These are phyloP conservation scores for Patella caerulea DNA, from an alignment of 2,888 invertebrate genomes.

Conservation along the genomic window DNA sequence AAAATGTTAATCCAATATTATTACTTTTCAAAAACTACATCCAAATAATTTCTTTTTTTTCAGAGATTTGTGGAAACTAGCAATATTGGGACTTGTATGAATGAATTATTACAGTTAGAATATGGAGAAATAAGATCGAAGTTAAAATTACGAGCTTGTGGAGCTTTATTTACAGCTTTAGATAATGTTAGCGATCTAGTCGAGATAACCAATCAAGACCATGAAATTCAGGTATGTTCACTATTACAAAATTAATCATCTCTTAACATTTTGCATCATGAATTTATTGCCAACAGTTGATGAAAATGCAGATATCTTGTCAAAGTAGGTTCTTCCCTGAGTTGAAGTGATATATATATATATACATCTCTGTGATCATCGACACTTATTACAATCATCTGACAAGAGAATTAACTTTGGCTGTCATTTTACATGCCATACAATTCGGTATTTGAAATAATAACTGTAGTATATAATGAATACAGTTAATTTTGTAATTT, in stretches of 20 bases:
- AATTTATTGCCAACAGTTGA: no score
- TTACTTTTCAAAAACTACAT: no score
- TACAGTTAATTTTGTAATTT: no score
- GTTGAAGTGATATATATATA: no score
- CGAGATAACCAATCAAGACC: constrained; percentile 88
- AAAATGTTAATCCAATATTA: no score
- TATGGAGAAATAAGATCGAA: constrained; percentile 83
- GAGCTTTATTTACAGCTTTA: constrained; percentile 87
- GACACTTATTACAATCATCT: not conserved
- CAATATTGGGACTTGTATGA: constrained; percentile 75
- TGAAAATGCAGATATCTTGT: no score
- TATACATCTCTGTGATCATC: not conserved
- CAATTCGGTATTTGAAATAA: no score
- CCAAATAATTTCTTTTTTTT: no score
- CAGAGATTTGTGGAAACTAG: constrained; percentile 75
- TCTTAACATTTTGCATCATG: not conserved
- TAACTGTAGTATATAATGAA: no score
- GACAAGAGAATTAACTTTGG: not conserved
- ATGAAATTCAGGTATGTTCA: constrained; percentile 81
- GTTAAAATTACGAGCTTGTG: constrained; percentile 83
- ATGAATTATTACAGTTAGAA: constrained; percentile 84
- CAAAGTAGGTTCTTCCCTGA: no score
- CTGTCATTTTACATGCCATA: no score
- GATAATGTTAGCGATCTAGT: constrained; percentile 89
- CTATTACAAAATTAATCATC: not conserved